These are phyloP conservation scores for Paradoxurus hermaphroditus DNA, from an alignment of 2,113 vertebrate genomes.

Conservation along the genomic window DNA sequence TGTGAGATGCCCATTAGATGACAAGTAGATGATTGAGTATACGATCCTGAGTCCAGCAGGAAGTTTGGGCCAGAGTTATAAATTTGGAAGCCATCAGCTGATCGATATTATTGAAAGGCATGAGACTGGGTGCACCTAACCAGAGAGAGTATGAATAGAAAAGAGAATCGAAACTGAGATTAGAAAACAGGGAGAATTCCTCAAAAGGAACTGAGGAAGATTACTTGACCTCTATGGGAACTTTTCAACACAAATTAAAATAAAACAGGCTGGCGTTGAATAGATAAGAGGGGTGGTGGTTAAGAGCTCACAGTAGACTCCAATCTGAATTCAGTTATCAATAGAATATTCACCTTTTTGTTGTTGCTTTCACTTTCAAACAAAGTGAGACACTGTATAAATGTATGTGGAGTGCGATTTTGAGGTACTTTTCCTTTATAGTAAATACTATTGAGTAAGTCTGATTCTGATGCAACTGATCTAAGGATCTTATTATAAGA, in stretches of 20 bases:
- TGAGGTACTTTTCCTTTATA: neutral
- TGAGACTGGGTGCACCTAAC: neutral
- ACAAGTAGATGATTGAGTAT: neutral
- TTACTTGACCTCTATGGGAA: neutral
- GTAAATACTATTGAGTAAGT: neutral
- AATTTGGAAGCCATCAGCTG: neutral
- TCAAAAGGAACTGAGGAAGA: neutral
- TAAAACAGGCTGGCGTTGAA: neutral
- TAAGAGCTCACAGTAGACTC: neutral
- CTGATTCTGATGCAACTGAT: neutral
- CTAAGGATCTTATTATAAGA: neutral
- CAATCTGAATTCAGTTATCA: neutral
- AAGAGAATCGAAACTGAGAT: neutral
- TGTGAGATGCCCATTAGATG: neutral
- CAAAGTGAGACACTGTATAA: neutral
- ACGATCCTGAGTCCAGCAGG: neutral
- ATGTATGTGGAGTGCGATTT: neutral
- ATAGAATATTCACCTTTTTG: neutral
- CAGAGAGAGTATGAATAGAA: neutral
- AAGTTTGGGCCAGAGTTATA: neutral
- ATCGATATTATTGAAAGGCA: neutral
- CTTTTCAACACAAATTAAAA: neutral
- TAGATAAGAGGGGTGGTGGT: neutral
- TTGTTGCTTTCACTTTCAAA: slow-evolving; percentile 22
- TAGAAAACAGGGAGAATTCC: neutral